Base-by-base conservation (phyloP, 2,797 vertebrate species). In the Lacerta agilis region DNA sequence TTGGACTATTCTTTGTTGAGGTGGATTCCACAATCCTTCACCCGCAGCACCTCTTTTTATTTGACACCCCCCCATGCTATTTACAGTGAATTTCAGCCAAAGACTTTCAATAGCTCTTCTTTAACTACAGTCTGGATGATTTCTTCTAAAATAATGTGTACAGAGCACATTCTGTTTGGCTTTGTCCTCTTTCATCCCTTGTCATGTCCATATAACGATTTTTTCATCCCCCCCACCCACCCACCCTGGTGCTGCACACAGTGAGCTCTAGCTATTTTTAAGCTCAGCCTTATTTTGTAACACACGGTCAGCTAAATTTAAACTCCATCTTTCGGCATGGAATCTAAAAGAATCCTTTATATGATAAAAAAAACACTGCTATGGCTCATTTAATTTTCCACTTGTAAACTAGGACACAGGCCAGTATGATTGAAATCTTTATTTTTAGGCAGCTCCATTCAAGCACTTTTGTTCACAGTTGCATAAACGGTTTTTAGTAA, bases 271-370 rank as follows among this genome's bases (percentile, higher is more conserved):
- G 81, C 84, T 94, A 83, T 95, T 92, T 93, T 95, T 94, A 94
- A 93, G 91, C 77, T 90, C 10, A 1, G 58, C 8, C 0, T 75
- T 77, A 88, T 94, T 87, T 85, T 92, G 79, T 94, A 95, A 89
- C 88, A 95, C 89, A 82, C 93, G 90, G 95, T 95, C 95, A 96
- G 94, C 96, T 97, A 96, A 96, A 96, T 97, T 95, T 97, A 96
- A 97, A 96, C 94, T 87, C 82, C 49, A 0, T 81, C 89, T 90
- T 94, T 94, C 94, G 92, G 94, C 95, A 92, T 94, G 94, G 86
- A 96, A 93, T 93, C 89, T 87, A 94, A 88, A 93, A 93, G 81
- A 94, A 93, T 90, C 88, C 92, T 96, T 96, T 95, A 91, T 93
- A 91, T 94, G 89, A 95, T 90, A 94, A 95, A 95, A 94, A 95